Evolutionary conservation across 2,797 vertebrate genomes (phyloP).

Genomic region (Lacerta bilineata): DNA sequence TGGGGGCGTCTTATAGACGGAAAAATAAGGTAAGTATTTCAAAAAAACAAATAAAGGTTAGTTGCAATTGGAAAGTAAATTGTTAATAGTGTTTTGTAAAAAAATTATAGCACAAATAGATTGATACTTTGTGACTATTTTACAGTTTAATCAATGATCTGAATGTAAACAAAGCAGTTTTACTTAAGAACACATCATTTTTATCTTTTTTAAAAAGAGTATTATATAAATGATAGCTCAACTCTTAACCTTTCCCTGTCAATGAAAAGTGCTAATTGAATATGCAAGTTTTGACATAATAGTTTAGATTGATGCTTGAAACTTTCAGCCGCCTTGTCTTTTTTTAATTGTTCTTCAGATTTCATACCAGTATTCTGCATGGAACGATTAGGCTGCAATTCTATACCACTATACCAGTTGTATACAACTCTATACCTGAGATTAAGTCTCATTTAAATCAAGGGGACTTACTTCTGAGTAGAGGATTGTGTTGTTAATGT

Average conservation of each 20-base stretch:
- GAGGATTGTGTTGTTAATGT: constrained; percentile 9
- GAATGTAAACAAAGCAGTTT: constrained; percentile 52
- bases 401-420: background rate
- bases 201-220: constrained; percentile 40
- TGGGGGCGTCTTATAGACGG: no score
- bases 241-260: constrained; percentile 80
- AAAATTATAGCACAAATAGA: constrained; percentile 23
- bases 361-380: constrained; percentile 68
- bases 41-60: constrained; percentile 10
- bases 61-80: constrained; percentile 19
- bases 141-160: constrained; percentile 13
- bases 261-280: constrained; percentile 84
- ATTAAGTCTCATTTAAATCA: background rate
- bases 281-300: constrained; percentile 80
- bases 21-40: background rate
- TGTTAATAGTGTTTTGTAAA: constrained; percentile 26
- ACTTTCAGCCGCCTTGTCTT: constrained; percentile 76
- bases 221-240: constrained; percentile 66
- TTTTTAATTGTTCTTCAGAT: constrained; percentile 79
- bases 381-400: constrained; percentile 39
- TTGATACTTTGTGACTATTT: constrained; percentile 52
- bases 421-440: background rate
- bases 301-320: constrained; percentile 83
- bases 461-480: background rate
- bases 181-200: constrained; percentile 43